Conservation (phyloP, 2,113 vertebrate genomes). For the Chamaea fasciata region DNA sequence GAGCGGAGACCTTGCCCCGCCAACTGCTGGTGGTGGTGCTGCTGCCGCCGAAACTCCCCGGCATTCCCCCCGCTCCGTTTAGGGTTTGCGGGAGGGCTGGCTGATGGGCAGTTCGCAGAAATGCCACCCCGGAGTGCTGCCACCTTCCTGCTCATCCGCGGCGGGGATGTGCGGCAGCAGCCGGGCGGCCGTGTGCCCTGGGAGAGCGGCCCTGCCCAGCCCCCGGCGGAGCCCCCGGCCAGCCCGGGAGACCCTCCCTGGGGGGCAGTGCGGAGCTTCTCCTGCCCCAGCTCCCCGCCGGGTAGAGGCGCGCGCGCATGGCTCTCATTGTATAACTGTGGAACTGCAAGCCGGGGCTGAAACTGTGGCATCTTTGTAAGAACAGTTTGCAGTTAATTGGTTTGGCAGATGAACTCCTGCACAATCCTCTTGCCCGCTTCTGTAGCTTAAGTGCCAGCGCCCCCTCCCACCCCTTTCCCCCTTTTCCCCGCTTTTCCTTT, state of each 20-base stretch:
- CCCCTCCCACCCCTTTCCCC: background rate
- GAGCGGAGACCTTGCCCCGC: background rate
- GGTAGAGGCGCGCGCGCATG: background rate
- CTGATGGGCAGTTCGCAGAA: background rate
- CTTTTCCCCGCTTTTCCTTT: background rate
- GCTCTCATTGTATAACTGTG: background rate
- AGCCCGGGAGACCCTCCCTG: background rate
- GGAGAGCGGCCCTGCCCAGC: background rate
- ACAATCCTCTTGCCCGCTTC: constrained; percentile 17
- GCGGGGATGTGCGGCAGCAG: background rate
- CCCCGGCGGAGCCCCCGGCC: too few species aligned
- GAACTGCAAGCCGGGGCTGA: background rate
- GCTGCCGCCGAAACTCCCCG: background rate
- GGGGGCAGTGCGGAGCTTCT: background rate
- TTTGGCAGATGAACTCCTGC: constrained; percentile 43
- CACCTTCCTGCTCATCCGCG: background rate
- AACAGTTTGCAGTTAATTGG: constrained; percentile 30
- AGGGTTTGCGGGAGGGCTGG: background rate
- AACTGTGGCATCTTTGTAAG: background rate
- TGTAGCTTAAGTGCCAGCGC: constrained; percentile 4
- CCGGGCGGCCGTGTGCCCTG: background rate
- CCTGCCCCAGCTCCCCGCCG: background rate
- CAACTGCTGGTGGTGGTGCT: background rate
- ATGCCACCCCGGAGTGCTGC: background rate
- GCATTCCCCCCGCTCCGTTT: fast-evolving